These are phyloP conservation scores for Lasioglossum zephyrum DNA, from an alignment of 2,888 invertebrate genomes.

Conservation along the genomic window DNA sequence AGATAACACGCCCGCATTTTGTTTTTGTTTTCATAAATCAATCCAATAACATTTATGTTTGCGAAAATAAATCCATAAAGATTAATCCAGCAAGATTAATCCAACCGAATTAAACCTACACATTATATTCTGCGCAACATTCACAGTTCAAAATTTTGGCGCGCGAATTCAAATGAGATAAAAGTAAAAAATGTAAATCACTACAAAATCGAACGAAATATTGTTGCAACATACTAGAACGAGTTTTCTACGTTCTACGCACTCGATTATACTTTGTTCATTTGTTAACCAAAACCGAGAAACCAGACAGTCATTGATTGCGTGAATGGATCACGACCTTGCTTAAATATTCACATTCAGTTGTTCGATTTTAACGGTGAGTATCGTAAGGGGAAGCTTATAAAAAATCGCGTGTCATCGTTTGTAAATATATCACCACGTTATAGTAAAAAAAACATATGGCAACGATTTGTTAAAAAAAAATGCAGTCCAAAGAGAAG, in stretches of 20 bases:
- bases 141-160: not conserved
- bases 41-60: not conserved
- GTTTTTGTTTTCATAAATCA: not conserved
- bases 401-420: not conserved
- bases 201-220: not conserved
- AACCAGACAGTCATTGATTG: constrained; percentile 19
- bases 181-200: not conserved
- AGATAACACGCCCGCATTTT: not conserved
- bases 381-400: not conserved
- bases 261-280: not conserved
- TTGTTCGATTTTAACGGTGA: not conserved
- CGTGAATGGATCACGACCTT: constrained; percentile 5
- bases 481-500: not conserved
- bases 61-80: not conserved
- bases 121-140: not conserved
- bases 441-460: not conserved
- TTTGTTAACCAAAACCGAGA: constrained; percentile 10
- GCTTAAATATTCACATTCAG: not conserved
- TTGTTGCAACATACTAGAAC: not conserved
- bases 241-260: not conserved
- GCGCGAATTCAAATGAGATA: not conserved
- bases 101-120: not conserved
- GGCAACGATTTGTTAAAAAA: not conserved
- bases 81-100: not conserved
- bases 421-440: not conserved